These are phyloP conservation scores for Cerastis leucographa DNA, from an alignment of 2,888 invertebrate genomes.

Conservation along the genomic window DNA sequence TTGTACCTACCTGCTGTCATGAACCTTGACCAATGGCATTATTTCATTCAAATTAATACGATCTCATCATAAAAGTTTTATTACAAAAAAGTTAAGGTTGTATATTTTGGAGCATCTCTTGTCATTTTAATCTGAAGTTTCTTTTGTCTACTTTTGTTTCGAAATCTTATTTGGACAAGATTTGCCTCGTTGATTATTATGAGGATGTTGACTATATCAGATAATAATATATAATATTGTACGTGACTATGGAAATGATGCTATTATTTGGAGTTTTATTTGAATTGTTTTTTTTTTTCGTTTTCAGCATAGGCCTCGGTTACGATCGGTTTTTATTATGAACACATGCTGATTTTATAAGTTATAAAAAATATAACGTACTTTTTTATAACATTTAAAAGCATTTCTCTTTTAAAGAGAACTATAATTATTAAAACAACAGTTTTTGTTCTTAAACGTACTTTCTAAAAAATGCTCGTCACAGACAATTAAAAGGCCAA, in stretches of 20 bases:
- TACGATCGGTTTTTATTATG: background rate
- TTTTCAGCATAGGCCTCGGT: background rate
- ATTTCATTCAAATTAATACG: slow-evolving; percentile 59
- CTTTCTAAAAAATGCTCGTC: background rate
- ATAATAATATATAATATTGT: slow-evolving; percentile 28
- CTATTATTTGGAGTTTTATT: slow-evolving; percentile 5
- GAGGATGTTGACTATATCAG: slow-evolving; percentile 1
- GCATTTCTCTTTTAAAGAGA: no score
- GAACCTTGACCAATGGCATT: slow-evolving; percentile 47
- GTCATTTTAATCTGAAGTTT: slow-evolving; percentile 50
- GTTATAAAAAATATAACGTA: background rate
- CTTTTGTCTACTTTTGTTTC: slow-evolving; percentile 48
- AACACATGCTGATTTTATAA: background rate
- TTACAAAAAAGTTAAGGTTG: slow-evolving; percentile 55
- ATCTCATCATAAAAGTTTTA: slow-evolving; percentile 63
- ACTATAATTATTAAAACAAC: background rate
- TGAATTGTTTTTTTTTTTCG: background rate
- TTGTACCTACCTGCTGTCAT: background rate
- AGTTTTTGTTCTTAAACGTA: background rate
- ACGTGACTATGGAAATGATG: slow-evolving; percentile 35
- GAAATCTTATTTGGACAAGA: slow-evolving; percentile 32
- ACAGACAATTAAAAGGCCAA: background rate
- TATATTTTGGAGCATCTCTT: slow-evolving; percentile 38
- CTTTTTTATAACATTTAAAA: no score
- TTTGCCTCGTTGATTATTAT: slow-evolving; percentile 52